Base-by-base conservation (phyloP, 1,140 invertebrate species). In the Rhysida immarginata region DNA sequence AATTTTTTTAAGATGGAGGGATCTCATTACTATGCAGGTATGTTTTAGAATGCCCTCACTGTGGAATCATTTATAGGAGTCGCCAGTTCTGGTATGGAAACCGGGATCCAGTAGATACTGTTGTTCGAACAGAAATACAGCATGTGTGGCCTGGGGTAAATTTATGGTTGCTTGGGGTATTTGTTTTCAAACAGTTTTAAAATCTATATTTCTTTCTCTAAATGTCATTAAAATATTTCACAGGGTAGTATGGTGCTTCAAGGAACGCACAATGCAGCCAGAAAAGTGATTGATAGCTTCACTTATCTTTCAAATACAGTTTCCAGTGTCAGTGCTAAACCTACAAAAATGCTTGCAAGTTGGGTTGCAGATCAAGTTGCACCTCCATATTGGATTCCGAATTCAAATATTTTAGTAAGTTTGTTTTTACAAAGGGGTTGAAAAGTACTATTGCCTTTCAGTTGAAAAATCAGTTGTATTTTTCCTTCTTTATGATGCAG, bases 1-100 rank as follows among this genome's bases (percentile, higher is more conserved):
- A 8, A 8, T 5, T 8, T 35, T 35, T 35, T 35, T 35, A 35
- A 35, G 5, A 8, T 35, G n/a, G n/a, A n/a, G n/a, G n/a, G n/a
- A n/a, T 35, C 29, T 35, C 16, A 35, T 20, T 18, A 48, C 26
- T 51, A 57, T 65, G 23, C 58, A 77, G 77, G 2, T 78, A 84
- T 66, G 78, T 85, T 1, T 78, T 90, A 29, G 83, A 89, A 61
- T 92, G 87, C 71, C 75, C 77, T 35, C 76, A 80, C 59, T 89
- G 85, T 72, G 86, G 87, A 1, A 80, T 88, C 60, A 87, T 89
- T 57, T 88, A 85, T 66, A 73, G 82, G 45, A 85, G 83, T 66
- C 74, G 85, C 11, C 81, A 89, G 63, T 83, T 84, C 66, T 92
- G 87, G 87, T 89, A 83, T 68, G 85, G 86, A 1, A 90, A 91